phyloP scores from a whole-genome alignment of 2,888 invertebrate genomes.

The Embidobia sp. region DNA sequence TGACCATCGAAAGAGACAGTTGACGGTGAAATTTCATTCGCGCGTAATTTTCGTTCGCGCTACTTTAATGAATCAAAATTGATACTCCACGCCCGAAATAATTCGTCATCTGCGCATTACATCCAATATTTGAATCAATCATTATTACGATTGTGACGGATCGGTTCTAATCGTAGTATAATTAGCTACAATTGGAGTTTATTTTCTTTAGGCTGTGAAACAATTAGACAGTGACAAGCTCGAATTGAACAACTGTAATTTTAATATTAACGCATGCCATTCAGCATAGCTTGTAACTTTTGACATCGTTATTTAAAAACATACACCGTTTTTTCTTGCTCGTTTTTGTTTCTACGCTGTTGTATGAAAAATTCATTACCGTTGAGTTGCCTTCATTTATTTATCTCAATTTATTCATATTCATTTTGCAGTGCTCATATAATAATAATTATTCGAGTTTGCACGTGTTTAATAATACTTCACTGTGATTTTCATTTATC shows the following conservation, averaged over 20 bases:
- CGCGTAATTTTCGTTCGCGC: slow-evolving; percentile 28
- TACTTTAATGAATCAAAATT: slow-evolving; percentile 47
- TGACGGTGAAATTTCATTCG: slow-evolving; percentile 35
- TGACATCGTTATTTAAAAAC: too few species aligned
- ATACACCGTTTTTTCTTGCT: too few species aligned
- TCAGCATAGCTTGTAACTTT: too few species aligned
- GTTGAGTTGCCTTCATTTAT: too few species aligned
- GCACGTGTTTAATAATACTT: too few species aligned
- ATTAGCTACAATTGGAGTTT: slow-evolving; percentile 13
- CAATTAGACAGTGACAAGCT: not conserved
- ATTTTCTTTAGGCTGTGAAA: not conserved
- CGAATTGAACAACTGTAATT: not conserved
- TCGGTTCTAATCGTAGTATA: slow-evolving; percentile 15
- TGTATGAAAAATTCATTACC: too few species aligned
- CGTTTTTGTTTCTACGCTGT: too few species aligned
- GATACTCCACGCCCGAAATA: slow-evolving; percentile 4
- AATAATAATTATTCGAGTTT: too few species aligned
- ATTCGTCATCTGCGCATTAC: slow-evolving; percentile 7
- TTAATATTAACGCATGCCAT: too few species aligned
- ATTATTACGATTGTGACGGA: slow-evolving; percentile 6
- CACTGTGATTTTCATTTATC: too few species aligned
- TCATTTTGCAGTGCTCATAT: too few species aligned
- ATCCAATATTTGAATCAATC: not conserved
- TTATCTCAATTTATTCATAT: too few species aligned
- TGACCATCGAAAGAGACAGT: slow-evolving; percentile 53